Base-by-base conservation (phyloP, 2,113 vertebrate species). In the Redunca redunca region DNA sequence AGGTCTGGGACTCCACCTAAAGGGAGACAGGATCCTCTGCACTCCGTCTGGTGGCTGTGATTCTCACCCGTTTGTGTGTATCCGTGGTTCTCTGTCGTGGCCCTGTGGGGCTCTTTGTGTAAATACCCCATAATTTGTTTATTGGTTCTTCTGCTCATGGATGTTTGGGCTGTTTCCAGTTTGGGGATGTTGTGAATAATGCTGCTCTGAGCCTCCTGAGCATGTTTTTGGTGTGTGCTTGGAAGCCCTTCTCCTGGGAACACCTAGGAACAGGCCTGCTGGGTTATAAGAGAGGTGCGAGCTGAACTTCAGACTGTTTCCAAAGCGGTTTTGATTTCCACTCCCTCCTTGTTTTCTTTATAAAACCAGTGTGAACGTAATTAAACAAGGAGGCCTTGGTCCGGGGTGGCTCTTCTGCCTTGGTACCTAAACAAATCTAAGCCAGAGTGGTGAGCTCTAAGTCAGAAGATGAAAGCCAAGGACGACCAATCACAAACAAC, bases 21-120 rank as follows among this genome's bases (percentile, higher is more conserved):
- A 88, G 80, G 64, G 53, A 50, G 80, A 8, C n/a, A 12, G 1
- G 30, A 6, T 23, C 33, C 7, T 6, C 26, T 9, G 3, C 4
- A 1, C 55, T 6, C 55, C 6, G 30, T n/a, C 28, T 0, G 1
- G 15, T 6, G 30, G 15, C 58, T 77, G 55, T 2, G 16, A 19
- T 60, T 26, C 28, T 11, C 71, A 53, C 19, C 57, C 36, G 1
- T 30, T 77, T 30, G 19, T 17, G 19, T 33, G 12, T 25, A 1
- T 30, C 12, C 0, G 7, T 12, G 8, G 33, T 50, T 58, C 53
- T 50, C 7, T 3, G 36, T 40, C 40, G 40, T 30, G 50, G 40
- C 71, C 19, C 5, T 12, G 17, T 6, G 33, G 78, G 46, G 16
- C 16, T 81, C 10, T 50, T 19, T 26, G 71, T 3, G 0, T 26